Evolutionary conservation across 2,113 vertebrate species (phyloP).

Genomic region (Amblyornis subalaris): DNA sequence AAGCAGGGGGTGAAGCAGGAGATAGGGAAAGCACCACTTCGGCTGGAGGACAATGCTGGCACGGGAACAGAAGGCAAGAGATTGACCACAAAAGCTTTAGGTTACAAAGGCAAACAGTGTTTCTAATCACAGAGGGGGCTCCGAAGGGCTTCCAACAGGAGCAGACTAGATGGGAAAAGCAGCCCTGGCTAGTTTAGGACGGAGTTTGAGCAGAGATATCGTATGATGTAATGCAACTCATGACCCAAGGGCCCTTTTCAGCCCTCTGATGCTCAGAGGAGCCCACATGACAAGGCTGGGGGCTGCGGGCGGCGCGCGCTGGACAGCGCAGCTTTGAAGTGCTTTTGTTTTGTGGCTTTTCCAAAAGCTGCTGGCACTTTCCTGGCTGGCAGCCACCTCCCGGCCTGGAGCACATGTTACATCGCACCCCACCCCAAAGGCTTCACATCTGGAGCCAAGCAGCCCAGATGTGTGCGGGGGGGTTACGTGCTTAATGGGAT

Average conservation of each 20-base stretch:
- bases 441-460: constrained; percentile 38
- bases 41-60: constrained; percentile 58
- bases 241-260: constrained; percentile 59
- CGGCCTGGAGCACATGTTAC: constrained; percentile 21
- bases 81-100: constrained; percentile 61
- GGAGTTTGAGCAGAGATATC: constrained; percentile 34
- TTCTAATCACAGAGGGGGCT: constrained; percentile 59
- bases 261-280: constrained; percentile 38
- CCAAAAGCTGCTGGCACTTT: constrained; percentile 42
- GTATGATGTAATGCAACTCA: constrained; percentile 50
- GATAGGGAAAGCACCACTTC: constrained; percentile 53
- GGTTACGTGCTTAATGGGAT: background rate
- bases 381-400: constrained; percentile 43
- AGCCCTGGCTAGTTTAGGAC: constrained; percentile 43
- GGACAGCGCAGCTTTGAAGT: constrained; percentile 47
- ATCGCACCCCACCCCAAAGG: constrained; percentile 15
- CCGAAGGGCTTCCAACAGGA: constrained; percentile 47
- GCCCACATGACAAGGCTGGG: background rate
- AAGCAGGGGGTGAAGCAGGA: constrained; percentile 21
- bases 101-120: constrained; percentile 62
- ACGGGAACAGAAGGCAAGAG: constrained; percentile 35
- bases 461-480: constrained; percentile 9
- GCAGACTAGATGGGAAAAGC: constrained; percentile 57
- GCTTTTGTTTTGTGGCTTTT: constrained; percentile 28
- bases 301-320: constrained; percentile 17